These are phyloP conservation scores for Coronaproctus castanopsis DNA, from an alignment of 2,888 invertebrate species.

Conservation along the genomic window DNA sequence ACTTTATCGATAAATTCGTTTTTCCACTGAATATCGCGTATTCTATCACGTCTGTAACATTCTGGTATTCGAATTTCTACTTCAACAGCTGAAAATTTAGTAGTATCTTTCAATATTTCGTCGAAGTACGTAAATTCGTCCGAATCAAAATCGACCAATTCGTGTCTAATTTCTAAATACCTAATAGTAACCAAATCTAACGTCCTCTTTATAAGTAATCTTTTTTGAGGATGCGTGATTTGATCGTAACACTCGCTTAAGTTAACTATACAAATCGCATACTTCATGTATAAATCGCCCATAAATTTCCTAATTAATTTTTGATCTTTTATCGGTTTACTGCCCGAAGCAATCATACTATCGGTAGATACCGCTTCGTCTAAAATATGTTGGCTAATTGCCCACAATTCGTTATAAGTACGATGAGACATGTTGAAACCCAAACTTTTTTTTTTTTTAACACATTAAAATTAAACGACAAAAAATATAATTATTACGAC, in stretches of 20 bases:
- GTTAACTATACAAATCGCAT: conserved; percentile 51
- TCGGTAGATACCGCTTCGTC: conserved; percentile 40
- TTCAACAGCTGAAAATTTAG: conserved; percentile 31
- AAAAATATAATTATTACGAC: too few relatives aligned
- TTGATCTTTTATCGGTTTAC: conserved; percentile 28
- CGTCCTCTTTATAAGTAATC: conserved; percentile 49
- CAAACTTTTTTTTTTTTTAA: too few relatives aligned
- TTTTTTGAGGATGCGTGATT: conserved; percentile 79
- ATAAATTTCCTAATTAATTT: conserved; percentile 28
- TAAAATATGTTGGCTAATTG: conserved; percentile 34
- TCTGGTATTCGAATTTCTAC: conserved; percentile 35
- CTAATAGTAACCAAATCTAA: conserved; percentile 61
- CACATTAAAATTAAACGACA: too few relatives aligned
- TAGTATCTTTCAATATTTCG: too few relatives aligned
- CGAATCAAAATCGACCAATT: conserved; percentile 65
- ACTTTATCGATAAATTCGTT: conserved; percentile 49
- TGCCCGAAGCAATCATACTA: conserved; percentile 32
- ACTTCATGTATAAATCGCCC: conserved; percentile 56
- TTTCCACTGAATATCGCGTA: conserved; percentile 33
- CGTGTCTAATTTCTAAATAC: conserved; percentile 65
- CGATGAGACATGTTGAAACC: conserved; percentile 45
- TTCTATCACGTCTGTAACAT: conserved; percentile 31
- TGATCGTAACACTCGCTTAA: conserved; percentile 72
- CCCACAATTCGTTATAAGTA: conserved; percentile 49
- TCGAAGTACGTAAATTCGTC: conserved; percentile 77